A percentile compares a stretch with the other conserved stretches of the same genome.
Conservation (phyloP, 2,797 vertebrate species). For the Lateolabrax maculatus region DNA sequence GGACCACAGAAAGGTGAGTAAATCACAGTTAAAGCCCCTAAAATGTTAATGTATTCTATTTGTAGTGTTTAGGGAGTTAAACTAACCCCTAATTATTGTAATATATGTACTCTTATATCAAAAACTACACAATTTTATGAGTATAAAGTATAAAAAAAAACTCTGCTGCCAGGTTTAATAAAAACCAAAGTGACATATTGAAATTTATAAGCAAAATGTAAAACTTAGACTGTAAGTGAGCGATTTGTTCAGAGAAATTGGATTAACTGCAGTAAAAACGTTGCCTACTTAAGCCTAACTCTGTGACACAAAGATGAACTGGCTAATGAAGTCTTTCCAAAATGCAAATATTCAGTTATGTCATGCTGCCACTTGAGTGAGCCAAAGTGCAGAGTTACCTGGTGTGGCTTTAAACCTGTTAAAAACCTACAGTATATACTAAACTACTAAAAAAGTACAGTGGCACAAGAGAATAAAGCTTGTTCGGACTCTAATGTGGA, state of each 20-base stretch:
- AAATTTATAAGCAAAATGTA: neutral
- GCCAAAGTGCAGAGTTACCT: neutral
- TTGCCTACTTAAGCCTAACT: neutral
- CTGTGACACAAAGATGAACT: neutral
- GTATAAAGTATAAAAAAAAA: neutral
- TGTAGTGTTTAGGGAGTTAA: neutral
- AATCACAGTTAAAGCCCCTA: neutral
- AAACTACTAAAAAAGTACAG: too few relatives aligned
- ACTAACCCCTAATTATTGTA: neutral
- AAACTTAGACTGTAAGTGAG: neutral
- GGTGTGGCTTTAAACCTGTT: neutral
- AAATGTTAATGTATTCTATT: neutral
- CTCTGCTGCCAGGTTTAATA: neutral
- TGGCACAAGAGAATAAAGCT: too few relatives aligned
- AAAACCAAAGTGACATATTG: neutral
- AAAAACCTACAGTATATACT: neutral
- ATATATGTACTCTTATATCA: neutral
- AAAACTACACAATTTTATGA: neutral
- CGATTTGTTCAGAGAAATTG: neutral
- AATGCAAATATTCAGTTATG: neutral
- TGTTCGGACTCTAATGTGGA: too few relatives aligned
- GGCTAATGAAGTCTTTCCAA: neutral
- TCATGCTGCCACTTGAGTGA: neutral
- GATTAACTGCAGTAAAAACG: neutral
- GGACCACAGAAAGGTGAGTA: neutral